A percentile compares a stretch with the other conserved stretches of the same genome.
Evolutionary conservation across 2,888 invertebrate species (phyloP).

Genomic region (Escarpia spicata): DNA sequence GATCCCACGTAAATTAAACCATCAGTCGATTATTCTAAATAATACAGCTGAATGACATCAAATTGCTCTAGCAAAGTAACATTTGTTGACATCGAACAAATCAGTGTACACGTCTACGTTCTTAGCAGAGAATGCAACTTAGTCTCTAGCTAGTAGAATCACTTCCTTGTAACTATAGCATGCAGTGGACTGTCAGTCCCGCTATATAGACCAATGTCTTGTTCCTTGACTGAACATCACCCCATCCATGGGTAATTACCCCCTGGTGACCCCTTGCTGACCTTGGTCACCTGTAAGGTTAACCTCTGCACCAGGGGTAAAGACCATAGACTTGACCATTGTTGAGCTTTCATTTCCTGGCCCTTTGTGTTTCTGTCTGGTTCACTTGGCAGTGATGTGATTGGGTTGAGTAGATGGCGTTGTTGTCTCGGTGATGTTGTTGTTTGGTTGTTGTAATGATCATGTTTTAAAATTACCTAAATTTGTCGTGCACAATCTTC

Average conservation of each 20-base stretch:
- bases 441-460: no score
- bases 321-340: neutral
- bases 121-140: neutral
- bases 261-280: neutral
- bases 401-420: neutral
- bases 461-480: no score
- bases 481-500: no score
- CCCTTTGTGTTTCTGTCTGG: neutral
- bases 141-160: neutral
- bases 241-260: neutral
- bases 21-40: neutral
- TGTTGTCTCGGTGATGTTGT: neutral
- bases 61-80: neutral
- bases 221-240: neutral
- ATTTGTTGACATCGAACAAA: neutral
- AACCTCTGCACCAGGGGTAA: conserved; percentile 1
- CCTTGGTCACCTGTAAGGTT: neutral
- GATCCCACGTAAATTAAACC: neutral
- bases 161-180: neutral
- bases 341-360: neutral
- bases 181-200: neutral
- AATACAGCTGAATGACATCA: neutral
- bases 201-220: neutral
- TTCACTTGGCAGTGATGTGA: neutral
- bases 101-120: neutral